phyloP scores from a whole-genome alignment of 1,140 invertebrate genomes.

The Zeugodacus cucurbitae region DNA sequence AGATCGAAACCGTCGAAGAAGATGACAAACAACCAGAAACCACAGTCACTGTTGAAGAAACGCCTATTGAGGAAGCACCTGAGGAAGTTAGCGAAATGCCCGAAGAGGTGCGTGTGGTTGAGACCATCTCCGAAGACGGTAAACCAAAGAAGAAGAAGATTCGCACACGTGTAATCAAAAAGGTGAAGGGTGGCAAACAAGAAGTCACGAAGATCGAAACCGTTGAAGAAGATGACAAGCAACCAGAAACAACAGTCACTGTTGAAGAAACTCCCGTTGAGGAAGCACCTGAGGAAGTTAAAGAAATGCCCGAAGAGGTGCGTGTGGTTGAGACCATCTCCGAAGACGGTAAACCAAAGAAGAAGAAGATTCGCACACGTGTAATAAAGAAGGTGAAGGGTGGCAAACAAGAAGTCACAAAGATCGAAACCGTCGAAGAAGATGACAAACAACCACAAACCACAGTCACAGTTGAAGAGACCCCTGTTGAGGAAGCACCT shows the following conservation, averaged over 20 bases:
- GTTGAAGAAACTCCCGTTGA: slow-evolving; percentile 23
- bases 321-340: slow-evolving; percentile 21
- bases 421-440: slow-evolving; percentile 41
- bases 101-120: slow-evolving; percentile 35
- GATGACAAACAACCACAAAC: slow-evolving; percentile 39
- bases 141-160: slow-evolving; percentile 39
- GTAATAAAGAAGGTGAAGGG: slow-evolving; percentile 40
- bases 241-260: slow-evolving; percentile 38
- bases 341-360: slow-evolving; percentile 40
- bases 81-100: slow-evolving; percentile 29
- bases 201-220: slow-evolving; percentile 41
- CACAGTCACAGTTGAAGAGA: slow-evolving; percentile 33
- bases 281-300: slow-evolving; percentile 14
- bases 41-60: slow-evolving; percentile 33
- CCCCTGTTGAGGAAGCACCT: slow-evolving; percentile 26
- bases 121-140: slow-evolving; percentile 35
- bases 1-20: slow-evolving; percentile 40
- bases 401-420: slow-evolving; percentile 39
- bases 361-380: slow-evolving; percentile 30
- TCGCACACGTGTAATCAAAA: slow-evolving; percentile 38
- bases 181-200: slow-evolving; percentile 39
- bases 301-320: slow-evolving; percentile 34
- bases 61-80: slow-evolving; percentile 24
- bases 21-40: slow-evolving; percentile 41
- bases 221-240: slow-evolving; percentile 40